phyloP scores from a whole-genome alignment of 2,113 vertebrate genomes.

The Syngnathoides biaculeatus region DNA sequence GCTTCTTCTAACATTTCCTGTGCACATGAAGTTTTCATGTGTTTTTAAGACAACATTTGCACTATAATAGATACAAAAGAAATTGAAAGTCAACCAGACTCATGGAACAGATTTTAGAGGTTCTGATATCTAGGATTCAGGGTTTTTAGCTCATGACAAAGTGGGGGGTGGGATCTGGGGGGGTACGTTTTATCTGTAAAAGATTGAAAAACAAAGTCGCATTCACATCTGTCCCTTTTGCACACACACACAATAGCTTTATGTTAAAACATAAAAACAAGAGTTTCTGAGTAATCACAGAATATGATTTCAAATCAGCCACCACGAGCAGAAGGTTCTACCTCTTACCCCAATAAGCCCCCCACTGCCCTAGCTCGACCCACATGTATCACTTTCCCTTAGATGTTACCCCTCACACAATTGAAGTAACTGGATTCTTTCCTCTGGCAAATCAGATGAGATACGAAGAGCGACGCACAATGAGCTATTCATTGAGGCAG shows the following conservation, averaged over 20 bases:
- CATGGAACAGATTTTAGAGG: no score
- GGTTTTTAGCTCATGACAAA: no score
- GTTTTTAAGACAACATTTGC: no score
- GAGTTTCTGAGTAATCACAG: conserved; percentile 17
- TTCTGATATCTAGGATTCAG: no score
- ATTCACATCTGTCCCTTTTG: not conserved
- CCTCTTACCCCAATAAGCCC: conserved; percentile 15
- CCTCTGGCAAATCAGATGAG: conserved; percentile 54
- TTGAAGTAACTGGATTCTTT: conserved; percentile 75
- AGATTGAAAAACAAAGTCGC: not conserved
- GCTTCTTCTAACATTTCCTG: no score
- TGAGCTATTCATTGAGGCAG: conserved; percentile 61
- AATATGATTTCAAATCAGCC: conserved; percentile 36
- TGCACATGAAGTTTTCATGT: no score
- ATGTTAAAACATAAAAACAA: conserved; percentile 1
- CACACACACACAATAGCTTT: not conserved
- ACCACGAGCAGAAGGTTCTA: not conserved
- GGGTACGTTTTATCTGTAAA: no score
- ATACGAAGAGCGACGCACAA: conserved; percentile 63
- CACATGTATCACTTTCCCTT: conserved; percentile 70
- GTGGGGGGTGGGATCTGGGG: no score
- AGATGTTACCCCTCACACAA: conserved; percentile 73
- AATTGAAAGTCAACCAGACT: no score
- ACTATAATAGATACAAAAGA: no score
- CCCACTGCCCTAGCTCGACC: conserved; percentile 16